Evolutionary conservation across 2,888 invertebrate species (phyloP), one percentile per base, ranked within the genome.

Genomic region (Drosophila merina): DNA sequence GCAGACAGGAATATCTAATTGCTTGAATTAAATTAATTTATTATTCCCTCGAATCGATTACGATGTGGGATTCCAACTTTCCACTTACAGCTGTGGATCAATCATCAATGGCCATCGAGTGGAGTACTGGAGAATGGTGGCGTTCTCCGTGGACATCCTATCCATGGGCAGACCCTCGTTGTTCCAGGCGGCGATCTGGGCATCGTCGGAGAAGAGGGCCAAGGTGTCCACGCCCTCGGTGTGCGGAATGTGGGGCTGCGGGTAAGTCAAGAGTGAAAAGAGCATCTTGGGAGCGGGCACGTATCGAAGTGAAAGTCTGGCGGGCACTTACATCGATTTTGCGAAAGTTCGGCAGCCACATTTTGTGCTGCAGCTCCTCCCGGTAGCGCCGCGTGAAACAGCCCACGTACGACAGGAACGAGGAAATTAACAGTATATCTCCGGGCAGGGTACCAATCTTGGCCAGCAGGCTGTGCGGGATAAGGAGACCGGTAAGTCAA

Each of bases 61-160:
- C 25, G 5, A 12, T 28, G 38, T n/a, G 14, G n/a, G 9, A 48
- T 38, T 25, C 25, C 6, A 25, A 26, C 20, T 44, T n/a, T 7
- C 3, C 12, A 89, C 93, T 92, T 88, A 95, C 93, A 95, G 89
- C 91, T 98, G 98, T 0, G 98, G 98, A 92, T 99, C 98, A 79
- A 99, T 98, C 94, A 98, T 97, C 38, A 98, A 93, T 0, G 98
- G 98, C 98, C 98, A 99, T 50, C 98, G 93, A 26, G 97, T 95
- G 0, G 98, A 97, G 91, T 96, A 97, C 20, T 95, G 95, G 66
- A 98, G 93, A 76, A 99, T 98, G 40, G 97, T 97, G 8, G 98
- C 98, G 91, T 99, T 99, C 92, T 98, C 98, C 0, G 97, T 94
- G 26, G 98, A 98, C 97, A 98, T 98, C 68, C 96, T 93, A 90